phyloP scores from a whole-genome alignment of 2,888 invertebrate species.

The Drosophila mercatorum region DNA sequence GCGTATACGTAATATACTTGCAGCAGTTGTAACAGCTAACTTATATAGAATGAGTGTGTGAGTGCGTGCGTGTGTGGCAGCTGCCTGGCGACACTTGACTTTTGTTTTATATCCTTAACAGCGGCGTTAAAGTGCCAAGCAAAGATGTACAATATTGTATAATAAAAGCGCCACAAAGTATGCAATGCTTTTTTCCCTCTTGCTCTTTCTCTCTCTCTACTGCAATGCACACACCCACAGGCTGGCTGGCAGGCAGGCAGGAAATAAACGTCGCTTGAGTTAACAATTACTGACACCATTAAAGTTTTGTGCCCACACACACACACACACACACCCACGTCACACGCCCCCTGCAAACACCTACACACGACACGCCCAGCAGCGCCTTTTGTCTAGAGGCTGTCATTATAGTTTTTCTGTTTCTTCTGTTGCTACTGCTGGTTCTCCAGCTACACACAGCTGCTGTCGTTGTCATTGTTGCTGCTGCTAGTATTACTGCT shows the following conservation, averaged over 20 bases:
- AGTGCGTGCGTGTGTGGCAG: conserved; percentile 28
- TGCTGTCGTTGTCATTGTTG: conserved; percentile 49
- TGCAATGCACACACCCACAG: conserved; percentile 21
- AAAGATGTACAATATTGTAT: conserved; percentile 64
- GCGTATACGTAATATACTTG: conserved; percentile 74
- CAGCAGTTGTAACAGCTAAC: conserved; percentile 24
- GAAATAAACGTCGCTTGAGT: conserved; percentile 79
- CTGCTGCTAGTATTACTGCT: conserved; percentile 11
- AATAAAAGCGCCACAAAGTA: conserved; percentile 74
- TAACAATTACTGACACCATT: conserved; percentile 82
- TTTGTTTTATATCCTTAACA: conserved; percentile 70
- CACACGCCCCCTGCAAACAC: conserved; percentile 7
- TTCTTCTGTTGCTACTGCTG: conserved; percentile 11
- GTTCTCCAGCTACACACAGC: conserved; percentile 7
- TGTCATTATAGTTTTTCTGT: conserved; percentile 64
- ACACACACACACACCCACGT: neutral
- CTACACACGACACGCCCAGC: conserved; percentile 22
- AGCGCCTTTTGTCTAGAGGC: conserved; percentile 60
- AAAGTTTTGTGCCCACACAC: conserved; percentile 64
- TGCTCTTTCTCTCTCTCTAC: neutral
- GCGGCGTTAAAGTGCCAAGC: conserved; percentile 70
- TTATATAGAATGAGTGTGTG: neutral
- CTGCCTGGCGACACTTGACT: conserved; percentile 69
- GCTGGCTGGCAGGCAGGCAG: conserved; percentile 40
- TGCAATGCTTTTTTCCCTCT: conserved; percentile 49